Evolutionary conservation across 2,797 vertebrate species (phyloP), one percentile per base, ranked within the genome.

Genomic region (Coccyzus lansbergi): DNA sequence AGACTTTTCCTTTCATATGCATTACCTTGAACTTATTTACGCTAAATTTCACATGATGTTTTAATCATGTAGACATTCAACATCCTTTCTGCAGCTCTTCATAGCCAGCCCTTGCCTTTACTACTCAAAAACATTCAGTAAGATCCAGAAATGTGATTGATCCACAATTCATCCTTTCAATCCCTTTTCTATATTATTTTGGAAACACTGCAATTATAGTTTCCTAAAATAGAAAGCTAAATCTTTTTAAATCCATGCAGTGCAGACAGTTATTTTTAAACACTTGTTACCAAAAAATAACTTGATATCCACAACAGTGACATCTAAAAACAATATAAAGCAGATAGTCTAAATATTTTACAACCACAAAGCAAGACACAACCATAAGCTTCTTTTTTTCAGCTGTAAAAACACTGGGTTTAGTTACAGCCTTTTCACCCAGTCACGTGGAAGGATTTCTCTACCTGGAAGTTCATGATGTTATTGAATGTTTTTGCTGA

Each of bases 381-480:
- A 7, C 10, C 53, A 64, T 16, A 60, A 74, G 9, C 22, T 72
- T 40, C 18, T 63, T 74, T 62, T 16, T 64, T 28, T 56, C 40
- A 40, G 17, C 34, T 44, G 20, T 62, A 49, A 72, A 64, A 88
- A 24, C 25, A 48, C 1, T 21, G 5, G 19, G 8, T 64, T 84
- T 17, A 63, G 34, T 48, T 42, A 75, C 31, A 84, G 18, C 4
- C 26, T 59, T 92, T 56, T 52, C 15, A 68, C 24, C 25, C 16
- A 7, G 42, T 42, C 89, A 33, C 38, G 75, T 2, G 9, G 21
- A 76, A 77, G 4, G 17, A 34, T 4, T 8, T 59, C 7, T 72
- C 77, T 97, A 99, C 99, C 98, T 99, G 98, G 93, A 98, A 99
- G 95, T 99, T 99, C 95, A 99, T 98, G 94, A 99, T 99, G 97